Evolutionary conservation across 2,888 invertebrate species (phyloP).

Genomic region (Syrphus vitripennis): DNA sequence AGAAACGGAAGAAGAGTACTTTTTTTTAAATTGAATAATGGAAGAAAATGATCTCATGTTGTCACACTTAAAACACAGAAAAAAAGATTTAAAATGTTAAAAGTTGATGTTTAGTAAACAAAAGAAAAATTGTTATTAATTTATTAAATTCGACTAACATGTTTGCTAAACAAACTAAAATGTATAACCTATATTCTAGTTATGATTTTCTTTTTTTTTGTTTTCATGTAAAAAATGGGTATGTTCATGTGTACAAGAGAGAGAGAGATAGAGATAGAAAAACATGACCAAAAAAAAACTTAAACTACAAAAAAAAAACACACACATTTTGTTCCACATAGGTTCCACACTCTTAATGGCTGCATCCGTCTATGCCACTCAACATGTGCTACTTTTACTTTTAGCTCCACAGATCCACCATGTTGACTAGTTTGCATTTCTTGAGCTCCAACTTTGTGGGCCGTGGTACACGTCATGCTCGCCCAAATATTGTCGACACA

Average conservation of each 20-base stretch:
- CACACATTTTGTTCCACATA: conserved; percentile 35
- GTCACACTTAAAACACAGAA: conserved; percentile 34
- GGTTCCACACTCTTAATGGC: conserved; percentile 31
- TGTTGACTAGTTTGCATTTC: conserved; percentile 81
- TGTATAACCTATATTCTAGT: conserved; percentile 7
- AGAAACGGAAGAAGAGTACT: conserved; percentile 27
- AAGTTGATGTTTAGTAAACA: not conserved
- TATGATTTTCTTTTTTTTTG: conserved; percentile 11
- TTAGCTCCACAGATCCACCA: conserved; percentile 81
- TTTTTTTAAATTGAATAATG: conserved; percentile 32
- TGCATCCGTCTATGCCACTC: conserved; percentile 69
- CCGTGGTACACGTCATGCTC: conserved; percentile 83
- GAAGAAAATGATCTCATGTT: conserved; percentile 63
- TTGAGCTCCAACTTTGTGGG: conserved; percentile 80
- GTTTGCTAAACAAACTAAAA: conserved; percentile 40
- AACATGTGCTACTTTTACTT: conserved; percentile 75
- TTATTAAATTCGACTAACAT: conserved; percentile 68
- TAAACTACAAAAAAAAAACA: not conserved
- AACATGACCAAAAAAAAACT: not conserved
- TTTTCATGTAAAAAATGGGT: conserved; percentile 47
- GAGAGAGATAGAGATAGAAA: no score
- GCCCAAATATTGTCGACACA: conserved; percentile 85
- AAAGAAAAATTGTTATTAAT: not conserved
- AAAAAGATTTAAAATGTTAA: not conserved
- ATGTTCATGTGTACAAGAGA: conserved; percentile 25